Evolutionary conservation across 2,113 vertebrate species (phyloP).

Genomic region (Pseudopodoces humilis): DNA sequence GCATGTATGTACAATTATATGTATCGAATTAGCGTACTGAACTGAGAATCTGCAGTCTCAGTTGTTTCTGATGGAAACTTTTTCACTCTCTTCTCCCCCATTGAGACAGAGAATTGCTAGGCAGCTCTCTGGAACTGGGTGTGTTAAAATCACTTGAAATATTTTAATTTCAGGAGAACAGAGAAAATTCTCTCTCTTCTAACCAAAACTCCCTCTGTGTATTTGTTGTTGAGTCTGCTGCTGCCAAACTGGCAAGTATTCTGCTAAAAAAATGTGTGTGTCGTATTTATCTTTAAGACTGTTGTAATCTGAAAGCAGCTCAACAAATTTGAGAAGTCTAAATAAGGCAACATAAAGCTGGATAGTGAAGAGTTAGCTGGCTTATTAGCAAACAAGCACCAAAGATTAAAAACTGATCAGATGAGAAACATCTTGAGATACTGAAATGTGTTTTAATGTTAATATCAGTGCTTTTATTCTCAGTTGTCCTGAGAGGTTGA

Average conservation of each 20-base stretch:
- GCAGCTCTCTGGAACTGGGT: background rate
- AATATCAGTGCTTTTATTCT: background rate
- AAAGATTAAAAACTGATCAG: constrained; percentile 19
- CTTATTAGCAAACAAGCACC: constrained; percentile 28
- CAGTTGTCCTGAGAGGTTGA: background rate
- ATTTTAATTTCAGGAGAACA: background rate
- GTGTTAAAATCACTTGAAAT: background rate
- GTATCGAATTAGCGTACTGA: background rate
- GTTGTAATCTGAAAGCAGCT: constrained; percentile 73
- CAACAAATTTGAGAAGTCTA: constrained; percentile 59
- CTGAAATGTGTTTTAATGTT: background rate
- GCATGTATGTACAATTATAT: background rate
- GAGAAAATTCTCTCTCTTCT: background rate
- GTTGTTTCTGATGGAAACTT: background rate
- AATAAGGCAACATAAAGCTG: constrained; percentile 65
- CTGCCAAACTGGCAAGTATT: constrained; percentile 4
- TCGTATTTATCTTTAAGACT: constrained; percentile 68
- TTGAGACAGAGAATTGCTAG: background rate
- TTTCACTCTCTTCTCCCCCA: background rate
- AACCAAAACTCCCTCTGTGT: background rate
- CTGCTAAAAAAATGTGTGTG: constrained; percentile 41
- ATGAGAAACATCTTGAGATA: background rate
- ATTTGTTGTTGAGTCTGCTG: background rate
- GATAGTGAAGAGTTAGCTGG: constrained; percentile 14
- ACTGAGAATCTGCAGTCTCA: background rate